phyloP scores from a whole-genome alignment of 2,113 vertebrate species.

The Crotophaga sulcirostris region DNA sequence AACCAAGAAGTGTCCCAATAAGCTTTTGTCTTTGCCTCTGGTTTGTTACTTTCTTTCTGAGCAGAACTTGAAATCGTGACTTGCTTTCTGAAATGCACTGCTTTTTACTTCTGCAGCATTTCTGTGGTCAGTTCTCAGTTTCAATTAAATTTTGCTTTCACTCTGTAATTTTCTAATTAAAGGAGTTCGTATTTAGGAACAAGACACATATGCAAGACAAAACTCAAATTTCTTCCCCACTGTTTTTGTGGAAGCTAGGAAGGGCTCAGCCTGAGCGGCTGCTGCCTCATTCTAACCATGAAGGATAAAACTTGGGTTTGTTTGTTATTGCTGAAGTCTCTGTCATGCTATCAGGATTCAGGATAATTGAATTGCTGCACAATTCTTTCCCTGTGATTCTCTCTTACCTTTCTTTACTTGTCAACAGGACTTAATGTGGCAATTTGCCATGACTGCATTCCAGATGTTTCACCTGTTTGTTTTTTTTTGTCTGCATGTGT shows the following conservation, averaged over 20 bases:
- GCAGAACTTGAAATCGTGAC: neutral
- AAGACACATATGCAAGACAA: neutral
- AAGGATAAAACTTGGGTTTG: neutral
- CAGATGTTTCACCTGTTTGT: neutral
- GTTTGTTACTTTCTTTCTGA: neutral
- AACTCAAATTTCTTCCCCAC: neutral
- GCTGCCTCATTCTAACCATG: neutral
- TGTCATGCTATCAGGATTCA: neutral
- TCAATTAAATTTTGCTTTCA: neutral
- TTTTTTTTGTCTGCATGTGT: neutral
- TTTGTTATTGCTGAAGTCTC: neutral
- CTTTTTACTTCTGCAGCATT: neutral
- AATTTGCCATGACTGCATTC: neutral
- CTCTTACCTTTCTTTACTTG: neutral
- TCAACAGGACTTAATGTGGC: neutral
- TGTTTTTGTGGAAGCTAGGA: neutral
- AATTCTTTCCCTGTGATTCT: neutral
- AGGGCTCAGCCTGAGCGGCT: neutral
- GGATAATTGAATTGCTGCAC: neutral
- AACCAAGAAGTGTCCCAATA: neutral
- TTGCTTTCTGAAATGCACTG: neutral
- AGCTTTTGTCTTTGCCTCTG: neutral
- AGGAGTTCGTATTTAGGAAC: neutral
- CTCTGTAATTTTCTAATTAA: neutral
- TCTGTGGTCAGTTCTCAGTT: neutral